phyloP scores from a whole-genome alignment of 2,888 invertebrate genomes.

The Cantharis flavilabris region DNA sequence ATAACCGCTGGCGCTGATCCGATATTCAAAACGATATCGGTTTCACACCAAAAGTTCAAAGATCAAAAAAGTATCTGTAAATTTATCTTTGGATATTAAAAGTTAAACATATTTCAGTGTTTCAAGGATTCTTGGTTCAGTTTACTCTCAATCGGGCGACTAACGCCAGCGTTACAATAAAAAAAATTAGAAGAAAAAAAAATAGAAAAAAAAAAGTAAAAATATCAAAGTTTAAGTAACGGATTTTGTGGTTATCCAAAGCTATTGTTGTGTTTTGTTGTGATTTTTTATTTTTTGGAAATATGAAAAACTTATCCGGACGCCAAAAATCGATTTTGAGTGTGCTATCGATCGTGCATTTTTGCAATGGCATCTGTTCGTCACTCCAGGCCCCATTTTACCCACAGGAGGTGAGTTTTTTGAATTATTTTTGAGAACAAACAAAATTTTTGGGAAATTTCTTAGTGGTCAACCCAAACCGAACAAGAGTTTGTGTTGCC shows the following conservation, averaged over 20 bases:
- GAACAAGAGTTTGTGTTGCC: too few relatives aligned
- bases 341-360: slow-evolving; percentile 80
- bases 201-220: too few relatives aligned
- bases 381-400: slow-evolving; percentile 86
- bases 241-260: not conserved
- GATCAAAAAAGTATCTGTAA: not conserved
- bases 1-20: not conserved
- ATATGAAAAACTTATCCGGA: slow-evolving; percentile 68
- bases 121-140: not conserved
- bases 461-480: too few relatives aligned
- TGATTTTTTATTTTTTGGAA: slow-evolving; percentile 12
- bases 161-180: not conserved
- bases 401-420: slow-evolving; percentile 73
- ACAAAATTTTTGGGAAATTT: too few relatives aligned
- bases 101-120: not conserved
- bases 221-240: too few relatives aligned
- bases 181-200: too few relatives aligned
- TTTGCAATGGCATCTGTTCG: slow-evolving; percentile 82
- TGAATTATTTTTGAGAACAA: not conserved
- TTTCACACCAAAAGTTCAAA: slow-evolving; percentile 3
- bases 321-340: slow-evolving; percentile 78
- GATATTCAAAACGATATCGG: not conserved
- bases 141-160: not conserved
- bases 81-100: not conserved
- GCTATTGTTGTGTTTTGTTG: not conserved